A percentile compares a stretch with the other conserved stretches of the same genome.
These are phyloP conservation scores for Fissipunctia ypsillon DNA, from an alignment of 2,888 invertebrate genomes.

Conservation along the genomic window DNA sequence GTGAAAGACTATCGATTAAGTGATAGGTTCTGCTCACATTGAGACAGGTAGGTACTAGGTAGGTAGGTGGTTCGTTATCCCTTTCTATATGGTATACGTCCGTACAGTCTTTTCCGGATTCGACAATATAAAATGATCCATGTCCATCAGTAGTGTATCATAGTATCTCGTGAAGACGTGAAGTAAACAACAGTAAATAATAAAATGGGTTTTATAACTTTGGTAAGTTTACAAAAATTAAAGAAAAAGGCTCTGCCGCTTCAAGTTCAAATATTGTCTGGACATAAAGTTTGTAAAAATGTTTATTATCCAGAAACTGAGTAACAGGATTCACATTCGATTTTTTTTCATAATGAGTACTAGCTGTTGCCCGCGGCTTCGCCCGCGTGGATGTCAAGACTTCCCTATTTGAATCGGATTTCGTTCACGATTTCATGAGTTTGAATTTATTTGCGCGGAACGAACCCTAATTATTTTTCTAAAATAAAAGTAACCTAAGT, in stretches of 20 bases:
- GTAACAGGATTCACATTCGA: not conserved
- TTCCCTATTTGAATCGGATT: too few relatives aligned
- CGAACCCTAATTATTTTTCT: too few relatives aligned
- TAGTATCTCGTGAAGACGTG: conserved; percentile 66
- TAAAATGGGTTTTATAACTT: conserved; percentile 77
- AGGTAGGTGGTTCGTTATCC: conserved; percentile 74
- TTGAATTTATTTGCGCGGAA: too few relatives aligned
- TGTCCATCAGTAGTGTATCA: conserved; percentile 71
- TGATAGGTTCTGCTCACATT: conserved; percentile 66
- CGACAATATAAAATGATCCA: conserved; percentile 81
- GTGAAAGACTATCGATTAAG: conserved; percentile 64
- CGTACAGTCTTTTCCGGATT: conserved; percentile 79
- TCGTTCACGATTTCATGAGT: too few relatives aligned
- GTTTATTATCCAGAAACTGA: not conserved
- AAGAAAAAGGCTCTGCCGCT: not conserved
- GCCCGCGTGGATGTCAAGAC: too few relatives aligned
- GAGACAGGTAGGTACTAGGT: conserved; percentile 55
- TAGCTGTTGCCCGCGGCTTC: too few relatives aligned
- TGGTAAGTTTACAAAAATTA: conserved; percentile 73
- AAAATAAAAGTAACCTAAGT: too few relatives aligned
- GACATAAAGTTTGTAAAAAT: not conserved
- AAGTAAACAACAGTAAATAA: conserved; percentile 64
- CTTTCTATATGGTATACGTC: conserved; percentile 77
- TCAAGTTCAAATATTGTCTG: not conserved
- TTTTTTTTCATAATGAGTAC: too few relatives aligned